Conservation (phyloP, 2,113 vertebrate genomes). For the Sceloporus undulatus region DNA sequence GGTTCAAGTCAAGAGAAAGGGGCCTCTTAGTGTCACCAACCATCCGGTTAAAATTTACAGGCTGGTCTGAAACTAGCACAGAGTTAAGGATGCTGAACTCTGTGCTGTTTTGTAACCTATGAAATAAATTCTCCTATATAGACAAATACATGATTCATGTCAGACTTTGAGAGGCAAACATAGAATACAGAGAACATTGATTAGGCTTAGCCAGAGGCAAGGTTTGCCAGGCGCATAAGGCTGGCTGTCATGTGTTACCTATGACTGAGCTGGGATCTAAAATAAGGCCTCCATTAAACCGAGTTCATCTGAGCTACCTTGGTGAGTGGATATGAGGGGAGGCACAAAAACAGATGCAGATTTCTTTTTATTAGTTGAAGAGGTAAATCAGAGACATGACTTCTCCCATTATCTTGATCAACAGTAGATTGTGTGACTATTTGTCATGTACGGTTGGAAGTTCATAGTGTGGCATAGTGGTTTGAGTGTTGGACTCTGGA, state of each 20-base stretch:
- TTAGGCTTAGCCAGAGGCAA: neutral
- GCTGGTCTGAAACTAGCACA: neutral
- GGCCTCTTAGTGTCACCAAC: too few species aligned
- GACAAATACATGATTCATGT: neutral
- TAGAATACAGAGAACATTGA: neutral
- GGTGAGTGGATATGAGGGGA: neutral
- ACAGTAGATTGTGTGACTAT: neutral
- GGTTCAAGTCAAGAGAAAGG: neutral
- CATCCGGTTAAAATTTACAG: too few species aligned
- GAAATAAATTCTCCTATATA: neutral
- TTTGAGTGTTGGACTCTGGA: too few species aligned
- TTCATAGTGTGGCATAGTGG: too few species aligned
- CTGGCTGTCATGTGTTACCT: neutral
- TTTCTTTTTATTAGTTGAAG: neutral
- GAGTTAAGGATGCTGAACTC: neutral
- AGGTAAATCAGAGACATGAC: neutral
- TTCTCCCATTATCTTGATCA: neutral
- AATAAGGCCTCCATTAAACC: neutral
- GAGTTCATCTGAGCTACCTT: neutral
- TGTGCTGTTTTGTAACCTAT: neutral
- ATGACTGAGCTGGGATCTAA: slow-evolving; percentile 2
- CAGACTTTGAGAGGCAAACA: neutral
- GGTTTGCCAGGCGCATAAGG: neutral
- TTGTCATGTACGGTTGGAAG: neutral
- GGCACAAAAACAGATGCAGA: neutral